A percentile compares a stretch with the other conserved stretches of the same genome.
Evolutionary conservation across 2,888 invertebrate genomes (phyloP).

Genomic region (Mystacides longicornis): DNA sequence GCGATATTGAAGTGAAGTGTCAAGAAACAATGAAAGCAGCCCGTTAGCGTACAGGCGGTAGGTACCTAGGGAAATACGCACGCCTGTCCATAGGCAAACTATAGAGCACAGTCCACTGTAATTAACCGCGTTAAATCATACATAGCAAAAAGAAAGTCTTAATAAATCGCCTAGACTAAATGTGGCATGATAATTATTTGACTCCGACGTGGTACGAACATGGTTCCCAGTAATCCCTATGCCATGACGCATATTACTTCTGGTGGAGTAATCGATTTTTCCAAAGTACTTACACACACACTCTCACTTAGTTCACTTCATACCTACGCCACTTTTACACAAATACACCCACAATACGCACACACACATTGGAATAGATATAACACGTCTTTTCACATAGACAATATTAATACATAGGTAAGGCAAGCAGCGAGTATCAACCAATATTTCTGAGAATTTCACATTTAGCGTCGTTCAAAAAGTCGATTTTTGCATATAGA

Average conservation of each 20-base stretch:
- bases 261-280: constrained; percentile 12
- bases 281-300: constrained; percentile 13
- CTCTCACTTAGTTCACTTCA: not conserved
- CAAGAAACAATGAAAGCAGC: no score
- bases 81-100: no score
- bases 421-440: not conserved
- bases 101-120: no score
- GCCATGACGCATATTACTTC: constrained; percentile 12
- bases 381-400: not conserved
- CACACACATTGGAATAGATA: not conserved
- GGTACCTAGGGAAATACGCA: no score
- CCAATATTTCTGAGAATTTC: not conserved
- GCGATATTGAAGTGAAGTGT: no score
- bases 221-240: constrained; percentile 10
- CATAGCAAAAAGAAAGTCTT: no score
- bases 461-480: constrained; percentile 3
- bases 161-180: no score
- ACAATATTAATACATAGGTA: not conserved
- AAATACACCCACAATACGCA: not conserved
- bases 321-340: not conserved
- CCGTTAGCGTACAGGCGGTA: no score
- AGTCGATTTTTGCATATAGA: not conserved
- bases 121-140: no score
- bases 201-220: no score
- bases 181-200: no score